Conservation (phyloP, 2,797 vertebrate species). For the Aeoliscus strigatus region DNA sequence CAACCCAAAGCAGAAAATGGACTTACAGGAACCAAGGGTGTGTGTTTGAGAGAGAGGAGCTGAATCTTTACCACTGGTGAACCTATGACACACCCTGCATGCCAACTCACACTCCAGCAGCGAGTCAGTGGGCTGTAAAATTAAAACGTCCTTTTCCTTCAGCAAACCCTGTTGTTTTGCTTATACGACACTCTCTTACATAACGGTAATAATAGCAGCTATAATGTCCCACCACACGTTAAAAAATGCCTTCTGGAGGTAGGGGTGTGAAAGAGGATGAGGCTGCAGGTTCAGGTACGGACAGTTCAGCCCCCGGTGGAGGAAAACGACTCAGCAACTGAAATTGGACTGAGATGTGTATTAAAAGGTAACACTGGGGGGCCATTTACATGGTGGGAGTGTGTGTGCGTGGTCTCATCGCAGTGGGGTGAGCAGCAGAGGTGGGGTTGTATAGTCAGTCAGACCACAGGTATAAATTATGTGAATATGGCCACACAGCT, state of each 20-base stretch:
- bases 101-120: slow-evolving; percentile 56
- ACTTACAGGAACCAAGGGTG: slow-evolving; percentile 16
- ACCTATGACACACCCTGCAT: slow-evolving; percentile 43
- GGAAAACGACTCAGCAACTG: slow-evolving; percentile 50
- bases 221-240: slow-evolving; percentile 61
- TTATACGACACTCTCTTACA: slow-evolving; percentile 59
- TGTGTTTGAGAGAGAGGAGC: slow-evolving; percentile 6
- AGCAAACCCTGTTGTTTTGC: slow-evolving; percentile 65
- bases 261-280: slow-evolving; percentile 26
- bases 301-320: slow-evolving; percentile 26
- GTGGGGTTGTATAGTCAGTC: slow-evolving; percentile 17
- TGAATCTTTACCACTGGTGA: slow-evolving; percentile 40
- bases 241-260: slow-evolving; percentile 52
- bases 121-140: slow-evolving; percentile 77
- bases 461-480: slow-evolving; percentile 52
- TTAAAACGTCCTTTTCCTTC: slow-evolving; percentile 71
- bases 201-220: slow-evolving; percentile 62
- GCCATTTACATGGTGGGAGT: slow-evolving; percentile 21
- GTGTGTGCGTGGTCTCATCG: not conserved
- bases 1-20: slow-evolving; percentile 12
- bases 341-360: slow-evolving; percentile 31
- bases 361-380: slow-evolving; percentile 31
- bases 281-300: slow-evolving; percentile 22
- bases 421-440: too few species aligned
- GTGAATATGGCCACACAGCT: slow-evolving; percentile 36